Conservation (phyloP, 2,888 invertebrate genomes). For the Hybos culiciformis region DNA sequence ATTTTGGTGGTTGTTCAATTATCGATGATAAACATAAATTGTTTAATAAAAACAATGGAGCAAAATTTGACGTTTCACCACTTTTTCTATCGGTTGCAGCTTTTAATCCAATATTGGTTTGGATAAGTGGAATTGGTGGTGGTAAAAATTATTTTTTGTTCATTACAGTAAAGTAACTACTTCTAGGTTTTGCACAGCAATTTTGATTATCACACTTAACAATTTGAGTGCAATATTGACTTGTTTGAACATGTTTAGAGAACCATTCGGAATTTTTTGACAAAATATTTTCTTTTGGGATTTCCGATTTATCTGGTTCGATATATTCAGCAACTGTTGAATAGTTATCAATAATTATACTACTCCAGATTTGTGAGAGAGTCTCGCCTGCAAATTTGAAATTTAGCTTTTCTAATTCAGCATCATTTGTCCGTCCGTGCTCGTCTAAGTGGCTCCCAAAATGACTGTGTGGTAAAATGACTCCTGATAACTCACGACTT, state of each 20-base stretch:
- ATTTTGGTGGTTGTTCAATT: conserved; percentile 1
- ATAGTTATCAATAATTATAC: background rate
- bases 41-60: conserved; percentile 1
- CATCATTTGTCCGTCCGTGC: background rate
- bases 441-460: background rate
- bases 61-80: conserved; percentile 1
- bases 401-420: background rate
- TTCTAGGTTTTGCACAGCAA: no score
- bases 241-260: no score
- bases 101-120: background rate
- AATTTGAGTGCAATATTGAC: no score
- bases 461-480: background rate
- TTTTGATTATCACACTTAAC: no score
- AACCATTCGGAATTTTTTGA: no score
- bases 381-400: background rate
- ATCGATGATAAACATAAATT: background rate
- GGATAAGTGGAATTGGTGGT: no score
- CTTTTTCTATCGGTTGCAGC: conserved; percentile 1
- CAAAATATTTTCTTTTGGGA: no score
- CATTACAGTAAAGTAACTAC: no score
- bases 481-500: no score
- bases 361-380: background rate
- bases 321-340: background rate
- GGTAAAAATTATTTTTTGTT: no score
- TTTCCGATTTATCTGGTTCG: background rate